These are phyloP conservation scores for Leptopilina boulardi DNA, from an alignment of 1,140 invertebrate species.

Conservation along the genomic window DNA sequence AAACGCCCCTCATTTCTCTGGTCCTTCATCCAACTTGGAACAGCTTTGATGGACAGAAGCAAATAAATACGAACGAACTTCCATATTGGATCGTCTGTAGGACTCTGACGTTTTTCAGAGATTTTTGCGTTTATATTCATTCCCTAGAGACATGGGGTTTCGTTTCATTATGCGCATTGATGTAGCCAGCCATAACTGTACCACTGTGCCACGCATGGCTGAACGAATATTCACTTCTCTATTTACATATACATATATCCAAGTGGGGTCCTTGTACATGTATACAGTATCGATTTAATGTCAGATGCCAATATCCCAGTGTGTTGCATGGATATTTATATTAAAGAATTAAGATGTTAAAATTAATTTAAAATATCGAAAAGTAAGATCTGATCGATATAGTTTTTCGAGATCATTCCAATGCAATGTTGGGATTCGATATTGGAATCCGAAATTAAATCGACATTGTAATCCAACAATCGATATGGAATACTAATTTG, in stretches of 20 bases:
- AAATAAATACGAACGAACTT: conserved; percentile 54
- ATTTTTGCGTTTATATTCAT: no score
- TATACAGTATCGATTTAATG: neutral
- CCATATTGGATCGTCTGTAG: conserved; percentile 4
- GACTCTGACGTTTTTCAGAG: neutral
- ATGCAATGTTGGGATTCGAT: no score
- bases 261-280: no score
- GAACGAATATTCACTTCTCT: conserved; percentile 17
- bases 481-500: no score
- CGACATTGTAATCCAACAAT: no score
- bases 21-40: neutral
- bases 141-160: neutral
- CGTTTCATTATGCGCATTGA: conserved; percentile 34
- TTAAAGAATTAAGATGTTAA: no score
- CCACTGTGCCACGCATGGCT: neutral
- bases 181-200: neutral
- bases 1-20: conserved; percentile 9
- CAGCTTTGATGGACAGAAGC: conserved; percentile 61
- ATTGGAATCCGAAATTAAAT: no score
- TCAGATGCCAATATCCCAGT: no score
- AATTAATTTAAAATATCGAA: no score
- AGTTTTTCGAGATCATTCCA: no score
- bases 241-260: conserved; percentile 13
- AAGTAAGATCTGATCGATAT: no score
- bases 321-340: no score